Base-by-base conservation (phyloP, 2,888 invertebrate genomes). In the Eulithis testata region DNA sequence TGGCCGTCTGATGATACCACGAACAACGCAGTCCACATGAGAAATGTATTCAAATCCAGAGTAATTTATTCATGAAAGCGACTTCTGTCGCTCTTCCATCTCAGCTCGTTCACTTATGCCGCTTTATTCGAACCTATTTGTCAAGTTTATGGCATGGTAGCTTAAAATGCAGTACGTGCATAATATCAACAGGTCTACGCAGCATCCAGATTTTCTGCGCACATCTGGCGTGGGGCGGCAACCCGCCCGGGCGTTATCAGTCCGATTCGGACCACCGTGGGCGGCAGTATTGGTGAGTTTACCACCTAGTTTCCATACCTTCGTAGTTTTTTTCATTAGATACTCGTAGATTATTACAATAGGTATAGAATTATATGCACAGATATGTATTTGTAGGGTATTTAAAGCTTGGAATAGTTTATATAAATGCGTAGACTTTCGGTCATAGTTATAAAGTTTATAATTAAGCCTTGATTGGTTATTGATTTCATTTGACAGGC, bases 281-380 rank as follows among this genome's bases (percentile, higher is more conserved):
- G 76, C 73, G 78, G 73, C 81, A 78, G 80, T 81, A 84, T 78
- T 76, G 86, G 88, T 88, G 65, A 86, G 86, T 67, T 53, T 14
- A 53, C 45, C 40, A 57, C 54, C 44, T 47, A 11, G 52, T 44
- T 50, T 51, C n/a, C 37, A 7, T 43, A 59, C 50, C 40, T 43
- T 7, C 52, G 31, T 37, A 37, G 8, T 36, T 37, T 5, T 4
- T 11, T 21, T 21, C 21, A 49, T 49, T 21, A 21, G 4, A 21
- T 49, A 49, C 49, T 9, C n/a, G n/a, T 21, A 21, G 4, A 21
- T 49, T 9, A 49, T 0, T 21, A 8, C 8, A 14, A 1, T 47
- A 8, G 40, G 5, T 8, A 3, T 47, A 21, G 1, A 9, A 21
- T 9, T 9, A 9, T 11, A 14, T 3, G 44, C 0, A 31, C 7